Base-by-base conservation (phyloP, 2,888 invertebrate species). In the Cheilosia grossa region DNA sequence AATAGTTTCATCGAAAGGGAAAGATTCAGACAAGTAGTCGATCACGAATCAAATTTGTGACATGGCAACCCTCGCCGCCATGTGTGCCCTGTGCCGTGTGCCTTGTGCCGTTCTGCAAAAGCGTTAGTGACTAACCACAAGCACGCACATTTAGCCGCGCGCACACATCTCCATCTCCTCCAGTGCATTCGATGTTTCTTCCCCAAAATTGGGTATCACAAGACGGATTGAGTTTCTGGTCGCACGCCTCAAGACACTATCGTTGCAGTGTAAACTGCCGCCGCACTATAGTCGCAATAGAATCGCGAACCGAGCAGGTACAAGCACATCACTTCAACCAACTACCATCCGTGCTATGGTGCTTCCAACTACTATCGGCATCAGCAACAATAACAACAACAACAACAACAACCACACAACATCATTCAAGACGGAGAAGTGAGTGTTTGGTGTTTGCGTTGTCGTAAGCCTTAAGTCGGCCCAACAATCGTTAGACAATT, bases 201-300 rank as follows among this genome's bases (percentile, higher is more conserved):
- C 37, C 49, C 83, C 81, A 74, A 85, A 85, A 81, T 85, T 81
- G 85, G 81, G 24, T 70, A 85, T 85, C 74, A 49, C 21, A 81
- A 75, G 81, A 81, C 75, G 77, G 58, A 85, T 85, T 77, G 72
- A 72, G 67, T 85, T 81, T 77, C 85, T 81, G 72, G 81, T 85
- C 85, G 75, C 81, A 81, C 72, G 85, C 85, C 67, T 66, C 44
- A 17, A 70, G 58, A 56, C 53, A 66, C 54, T 75, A 69, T 80
- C 69, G 69, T 58, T 64, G 54, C 66, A 63, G 51, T 56, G 49
- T 54, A 21, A 58, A 69, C 64, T 56, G 61, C 74, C 30, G 74
- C 63, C 54, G 33, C 59, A 40, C 54, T 59, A 56, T 56, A 69
- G 66, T 79, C 30, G 64, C 63, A 72, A 54, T 66, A 54, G 44